A percentile compares a stretch with the other conserved stretches of the same genome.
Conservation (phyloP, 2,888 invertebrate genomes). For the Cerastoderma edule region DNA sequence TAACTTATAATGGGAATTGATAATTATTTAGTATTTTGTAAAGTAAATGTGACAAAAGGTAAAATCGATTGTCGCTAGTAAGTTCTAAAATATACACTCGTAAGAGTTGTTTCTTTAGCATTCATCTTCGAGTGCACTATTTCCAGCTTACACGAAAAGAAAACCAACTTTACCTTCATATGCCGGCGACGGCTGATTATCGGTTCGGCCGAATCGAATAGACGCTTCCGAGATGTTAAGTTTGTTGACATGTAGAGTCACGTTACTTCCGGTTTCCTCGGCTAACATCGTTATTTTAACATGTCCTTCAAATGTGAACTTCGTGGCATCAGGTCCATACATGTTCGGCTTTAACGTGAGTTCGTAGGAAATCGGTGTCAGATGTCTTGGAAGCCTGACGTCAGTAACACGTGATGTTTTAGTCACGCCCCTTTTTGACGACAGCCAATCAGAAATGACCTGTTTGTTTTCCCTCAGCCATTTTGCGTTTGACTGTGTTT, state of each 20-base stretch:
- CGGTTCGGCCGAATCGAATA: conserved; percentile 44
- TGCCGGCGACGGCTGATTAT: conserved; percentile 34
- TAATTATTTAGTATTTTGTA: too few species aligned
- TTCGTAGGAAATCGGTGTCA: conserved; percentile 72
- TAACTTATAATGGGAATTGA: too few species aligned
- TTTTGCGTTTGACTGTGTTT: conserved; percentile 90
- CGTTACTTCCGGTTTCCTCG: conserved; percentile 52
- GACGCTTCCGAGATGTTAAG: conserved; percentile 59
- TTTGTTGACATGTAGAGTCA: conserved; percentile 72
- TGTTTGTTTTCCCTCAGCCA: conserved; percentile 92
- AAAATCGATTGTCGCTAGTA: too few species aligned
- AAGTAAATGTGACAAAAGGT: too few species aligned
- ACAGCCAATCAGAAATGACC: conserved; percentile 90
- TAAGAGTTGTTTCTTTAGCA: too few species aligned
- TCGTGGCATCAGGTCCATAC: conserved; percentile 65
- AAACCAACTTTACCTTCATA: conserved; percentile 39
- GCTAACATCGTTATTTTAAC: conserved; percentile 67
- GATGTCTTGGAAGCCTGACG: conserved; percentile 60
- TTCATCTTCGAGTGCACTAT: too few species aligned
- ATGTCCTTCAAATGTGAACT: conserved; percentile 73
- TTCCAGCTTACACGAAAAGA: too few species aligned
- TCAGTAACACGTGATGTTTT: conserved; percentile 39
- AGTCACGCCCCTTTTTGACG: conserved; percentile 15
- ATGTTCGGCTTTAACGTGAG: conserved; percentile 75
- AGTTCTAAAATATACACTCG: too few species aligned